A percentile compares a stretch with the other conserved stretches of the same genome.
Conservation (phyloP, 2,797 vertebrate species). For the Nyctibius grandis region DNA sequence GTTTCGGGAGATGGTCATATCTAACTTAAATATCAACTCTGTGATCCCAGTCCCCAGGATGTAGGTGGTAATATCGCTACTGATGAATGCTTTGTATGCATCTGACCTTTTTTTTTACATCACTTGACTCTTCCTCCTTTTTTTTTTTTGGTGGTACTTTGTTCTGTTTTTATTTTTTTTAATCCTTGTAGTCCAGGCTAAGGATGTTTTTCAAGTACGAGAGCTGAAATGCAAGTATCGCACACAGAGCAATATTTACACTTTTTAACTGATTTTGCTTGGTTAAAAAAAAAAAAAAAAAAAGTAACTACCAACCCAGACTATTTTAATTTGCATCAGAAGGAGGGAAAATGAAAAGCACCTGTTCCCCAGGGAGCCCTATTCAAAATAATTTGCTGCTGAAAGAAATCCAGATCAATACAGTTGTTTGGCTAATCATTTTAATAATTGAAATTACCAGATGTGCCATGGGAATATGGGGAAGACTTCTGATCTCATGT, state of each 20-base stretch:
- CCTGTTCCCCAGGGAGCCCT: neutral
- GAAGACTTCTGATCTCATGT: neutral
- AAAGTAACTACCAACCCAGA: neutral
- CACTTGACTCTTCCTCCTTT: neutral
- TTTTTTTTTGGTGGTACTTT: neutral
- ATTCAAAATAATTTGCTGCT: neutral
- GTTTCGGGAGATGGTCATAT: constrained; percentile 32
- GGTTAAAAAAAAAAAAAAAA: neutral
- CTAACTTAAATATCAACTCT: constrained; percentile 22
- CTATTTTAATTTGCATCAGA: neutral
- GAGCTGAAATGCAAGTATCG: neutral
- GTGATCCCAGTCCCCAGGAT: neutral
- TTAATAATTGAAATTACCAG: neutral
- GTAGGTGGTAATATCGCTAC: neutral
- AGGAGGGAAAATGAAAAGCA: neutral
- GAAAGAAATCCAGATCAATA: neutral
- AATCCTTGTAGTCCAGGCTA: neutral
- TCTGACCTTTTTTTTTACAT: neutral
- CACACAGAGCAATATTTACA: neutral
- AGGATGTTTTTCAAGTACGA: rapidly evolving
- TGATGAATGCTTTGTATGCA: neutral
- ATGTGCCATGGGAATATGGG: neutral
- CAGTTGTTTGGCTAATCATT: neutral
- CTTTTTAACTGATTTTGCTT: neutral
- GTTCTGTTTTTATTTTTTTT: neutral